Conservation (phyloP, 2,797 vertebrate species). For the Poeciliopsis gracilis region DNA sequence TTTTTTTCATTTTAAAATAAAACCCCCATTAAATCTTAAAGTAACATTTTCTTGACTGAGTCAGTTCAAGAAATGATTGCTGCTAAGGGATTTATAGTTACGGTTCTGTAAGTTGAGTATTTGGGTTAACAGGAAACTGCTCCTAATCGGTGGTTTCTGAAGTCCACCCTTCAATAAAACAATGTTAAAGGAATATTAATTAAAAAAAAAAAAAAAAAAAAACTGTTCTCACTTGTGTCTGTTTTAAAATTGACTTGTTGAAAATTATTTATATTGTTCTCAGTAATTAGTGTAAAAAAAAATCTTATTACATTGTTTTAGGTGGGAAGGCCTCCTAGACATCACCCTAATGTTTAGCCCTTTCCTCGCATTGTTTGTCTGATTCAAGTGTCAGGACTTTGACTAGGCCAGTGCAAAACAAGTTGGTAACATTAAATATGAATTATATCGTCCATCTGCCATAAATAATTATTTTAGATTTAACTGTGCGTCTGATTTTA, state of each 20-base stretch:
- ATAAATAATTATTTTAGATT: not conserved
- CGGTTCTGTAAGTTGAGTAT: too few relatives aligned
- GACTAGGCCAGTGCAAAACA: not conserved
- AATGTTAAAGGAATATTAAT: too few relatives aligned
- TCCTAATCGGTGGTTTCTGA: not conserved
- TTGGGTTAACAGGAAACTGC: not conserved
- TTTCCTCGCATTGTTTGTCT: not conserved
- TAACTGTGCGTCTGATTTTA: not conserved
- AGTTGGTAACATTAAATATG: not conserved
- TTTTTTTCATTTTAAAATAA: not conserved
- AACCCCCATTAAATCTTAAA: not conserved
- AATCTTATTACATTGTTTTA: not conserved
- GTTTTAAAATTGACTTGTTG: too few relatives aligned
- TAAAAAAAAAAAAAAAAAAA: too few relatives aligned
- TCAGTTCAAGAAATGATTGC: too few relatives aligned
- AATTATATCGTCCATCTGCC: not conserved
- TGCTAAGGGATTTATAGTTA: too few relatives aligned
- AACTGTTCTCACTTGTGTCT: too few relatives aligned
- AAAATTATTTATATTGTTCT: too few relatives aligned
- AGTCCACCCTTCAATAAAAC: too few relatives aligned
- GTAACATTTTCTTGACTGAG: too few relatives aligned
- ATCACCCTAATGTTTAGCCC: not conserved
- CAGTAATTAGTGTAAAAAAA: too few relatives aligned
- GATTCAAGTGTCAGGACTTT: not conserved
- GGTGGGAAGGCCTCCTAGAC: not conserved